Evolutionary conservation across 2,888 invertebrate species (phyloP).

Genomic region (Schrankia costaestrigalis): DNA sequence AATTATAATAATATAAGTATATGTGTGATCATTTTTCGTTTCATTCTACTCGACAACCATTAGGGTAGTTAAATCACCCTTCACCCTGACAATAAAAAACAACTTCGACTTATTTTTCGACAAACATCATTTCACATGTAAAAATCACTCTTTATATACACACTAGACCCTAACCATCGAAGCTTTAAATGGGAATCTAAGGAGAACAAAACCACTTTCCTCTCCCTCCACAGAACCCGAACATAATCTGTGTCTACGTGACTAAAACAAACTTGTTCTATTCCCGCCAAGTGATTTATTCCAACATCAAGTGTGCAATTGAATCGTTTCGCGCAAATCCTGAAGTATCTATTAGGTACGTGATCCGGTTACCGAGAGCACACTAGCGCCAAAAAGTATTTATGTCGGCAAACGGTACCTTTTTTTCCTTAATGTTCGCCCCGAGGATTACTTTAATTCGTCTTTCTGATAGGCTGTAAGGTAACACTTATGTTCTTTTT

Average conservation of each 20-base stretch:
- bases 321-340: slow-evolving; percentile 56
- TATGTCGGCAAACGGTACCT: slow-evolving; percentile 23
- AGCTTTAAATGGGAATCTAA: slow-evolving; percentile 6
- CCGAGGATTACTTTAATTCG: slow-evolving; percentile 32
- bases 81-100: too few relatives aligned
- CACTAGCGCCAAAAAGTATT: slow-evolving; percentile 38
- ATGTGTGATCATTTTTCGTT: too few relatives aligned
- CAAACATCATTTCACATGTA: too few relatives aligned
- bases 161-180: not conserved
- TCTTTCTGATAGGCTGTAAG: slow-evolving; percentile 18
- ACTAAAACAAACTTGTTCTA: slow-evolving; percentile 35
- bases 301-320: slow-evolving; percentile 57
- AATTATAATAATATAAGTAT: too few relatives aligned
- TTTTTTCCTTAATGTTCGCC: slow-evolving; percentile 36
- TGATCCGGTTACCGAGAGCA: slow-evolving; percentile 41
- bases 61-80: too few relatives aligned
- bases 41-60: too few relatives aligned
- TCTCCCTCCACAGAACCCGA: slow-evolving; percentile 15
- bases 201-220: slow-evolving; percentile 10
- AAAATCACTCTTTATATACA: too few relatives aligned
- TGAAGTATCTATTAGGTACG: slow-evolving; percentile 65
- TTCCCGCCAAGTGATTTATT: slow-evolving; percentile 54
- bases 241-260: slow-evolving; percentile 48
- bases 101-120: too few relatives aligned
- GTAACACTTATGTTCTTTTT: slow-evolving; percentile 5